These are phyloP conservation scores for Saturnia pavonia DNA, from an alignment of 2,888 invertebrate species.

Conservation along the genomic window DNA sequence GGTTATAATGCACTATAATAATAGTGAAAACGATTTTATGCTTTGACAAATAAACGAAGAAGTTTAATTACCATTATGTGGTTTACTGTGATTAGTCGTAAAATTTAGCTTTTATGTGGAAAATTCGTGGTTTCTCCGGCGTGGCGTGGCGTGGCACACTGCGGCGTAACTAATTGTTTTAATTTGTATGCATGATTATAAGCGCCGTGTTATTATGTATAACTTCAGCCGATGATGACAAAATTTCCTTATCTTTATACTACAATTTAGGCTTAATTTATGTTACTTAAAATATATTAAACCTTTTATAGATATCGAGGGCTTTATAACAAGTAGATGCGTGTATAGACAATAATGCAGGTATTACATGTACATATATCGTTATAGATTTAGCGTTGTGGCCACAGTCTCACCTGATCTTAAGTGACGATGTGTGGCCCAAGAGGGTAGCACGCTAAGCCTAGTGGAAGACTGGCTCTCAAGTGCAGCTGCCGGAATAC, in stretches of 20 bases:
- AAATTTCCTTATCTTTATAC: not conserved
- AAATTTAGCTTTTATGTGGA: conserved; percentile 19
- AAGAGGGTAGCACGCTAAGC: too few species aligned
- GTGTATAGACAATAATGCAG: too few species aligned
- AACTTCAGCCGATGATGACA: not conserved
- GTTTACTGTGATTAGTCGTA: not conserved
- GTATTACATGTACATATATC: too few species aligned
- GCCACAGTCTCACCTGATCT: too few species aligned
- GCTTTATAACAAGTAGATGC: too few species aligned
- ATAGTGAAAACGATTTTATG: too few species aligned
- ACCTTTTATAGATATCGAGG: not conserved
- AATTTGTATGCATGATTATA: conserved; percentile 10
- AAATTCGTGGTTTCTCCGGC: conserved; percentile 22
- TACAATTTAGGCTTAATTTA: not conserved
- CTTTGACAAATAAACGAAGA: not conserved
- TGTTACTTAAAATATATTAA: not conserved
- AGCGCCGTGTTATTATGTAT: not conserved
- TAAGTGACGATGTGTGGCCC: too few species aligned
- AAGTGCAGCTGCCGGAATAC: too few species aligned
- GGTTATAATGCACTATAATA: too few species aligned
- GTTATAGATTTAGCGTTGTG: too few species aligned
- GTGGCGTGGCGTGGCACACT: not conserved
- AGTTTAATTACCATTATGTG: not conserved
- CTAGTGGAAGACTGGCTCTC: too few species aligned
- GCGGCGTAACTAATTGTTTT: not conserved